phyloP scores from a whole-genome alignment of 1,140 invertebrate genomes.

The Sarcophaga bullata region DNA sequence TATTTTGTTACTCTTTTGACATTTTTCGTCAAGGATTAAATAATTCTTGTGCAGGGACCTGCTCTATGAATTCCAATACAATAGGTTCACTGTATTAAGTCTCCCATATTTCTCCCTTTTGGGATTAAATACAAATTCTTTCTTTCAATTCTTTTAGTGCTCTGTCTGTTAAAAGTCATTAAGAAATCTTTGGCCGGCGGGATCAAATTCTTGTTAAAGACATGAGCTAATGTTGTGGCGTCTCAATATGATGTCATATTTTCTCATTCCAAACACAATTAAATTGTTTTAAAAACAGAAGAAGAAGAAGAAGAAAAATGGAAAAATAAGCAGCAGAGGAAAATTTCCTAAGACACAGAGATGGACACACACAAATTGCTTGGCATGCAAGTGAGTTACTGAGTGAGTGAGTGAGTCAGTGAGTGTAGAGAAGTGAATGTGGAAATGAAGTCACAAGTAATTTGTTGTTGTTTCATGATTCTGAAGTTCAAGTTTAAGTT shows the following conservation, averaged over 20 bases:
- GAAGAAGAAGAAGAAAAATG: background rate
- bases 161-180: no score
- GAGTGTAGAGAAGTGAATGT: background rate
- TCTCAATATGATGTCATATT: conserved; percentile 9
- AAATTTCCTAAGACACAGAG: background rate
- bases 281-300: background rate
- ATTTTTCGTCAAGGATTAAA: no score
- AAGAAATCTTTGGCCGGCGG: background rate
- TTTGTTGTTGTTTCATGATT: background rate
- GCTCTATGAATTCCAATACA: no score
- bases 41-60: no score
- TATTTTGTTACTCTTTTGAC: no score
- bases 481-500: conserved; percentile 21
- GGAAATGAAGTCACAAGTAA: background rate
- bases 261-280: background rate
- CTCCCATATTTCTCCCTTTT: no score
- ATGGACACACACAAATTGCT: no score
- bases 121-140: no score
- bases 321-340: background rate
- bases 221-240: background rate
- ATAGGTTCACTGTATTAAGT: no score
- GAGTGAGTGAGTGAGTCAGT: no score
- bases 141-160: no score
- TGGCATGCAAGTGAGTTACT: no score
- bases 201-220: background rate